Base-by-base conservation (phyloP, 2,888 invertebrate species). In the Nineta flava region DNA sequence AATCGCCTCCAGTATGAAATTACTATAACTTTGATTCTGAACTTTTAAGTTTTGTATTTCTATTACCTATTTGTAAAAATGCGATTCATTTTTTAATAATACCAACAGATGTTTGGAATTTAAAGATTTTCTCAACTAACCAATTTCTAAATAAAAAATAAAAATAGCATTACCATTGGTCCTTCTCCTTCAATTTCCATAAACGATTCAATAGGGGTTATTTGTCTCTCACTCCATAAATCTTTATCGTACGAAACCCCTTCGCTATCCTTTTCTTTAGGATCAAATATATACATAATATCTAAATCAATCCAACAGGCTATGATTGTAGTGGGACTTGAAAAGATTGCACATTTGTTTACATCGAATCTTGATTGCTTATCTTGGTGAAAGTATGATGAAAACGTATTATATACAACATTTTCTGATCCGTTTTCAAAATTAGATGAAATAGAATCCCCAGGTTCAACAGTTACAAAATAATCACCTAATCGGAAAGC, bases 231-330 rank as follows among this genome's bases (percentile, higher is more conserved):
- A 47, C 47, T 17, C 35, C 47, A 35, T 35, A 35, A 13, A 47
- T 70, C 71, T 44, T 59, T 61, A 2, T 56, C 54, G 5, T 60
- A 60, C 17, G 54, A 42, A 2, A 57, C 26, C 1, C 71, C 70
- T 46, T 57, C 60, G 0, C 69, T 66, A 15, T 69, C 67, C 15
- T 69, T 60, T 17, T 69, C 66, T 51, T 68, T 63, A 0, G 71
- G 64, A 55, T 72, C 71, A 53, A 69, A 73, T 54, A 68, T 62
- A 55, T 67, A 73, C 48, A 63, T 71, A 3, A 62, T 56, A 17
- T 65, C 64, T 2, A 61, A 59, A 1, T 59, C 61, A 49, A 62
- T 67, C 71, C 71, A 74, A 5, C 73, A 57, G 0, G 67, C 68
- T 10, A 26, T 19, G 3, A 7, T 44, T 12, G 19, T 44, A 44